Conservation (phyloP, 2,888 invertebrate species). For the Carterocephalus palaemon region DNA sequence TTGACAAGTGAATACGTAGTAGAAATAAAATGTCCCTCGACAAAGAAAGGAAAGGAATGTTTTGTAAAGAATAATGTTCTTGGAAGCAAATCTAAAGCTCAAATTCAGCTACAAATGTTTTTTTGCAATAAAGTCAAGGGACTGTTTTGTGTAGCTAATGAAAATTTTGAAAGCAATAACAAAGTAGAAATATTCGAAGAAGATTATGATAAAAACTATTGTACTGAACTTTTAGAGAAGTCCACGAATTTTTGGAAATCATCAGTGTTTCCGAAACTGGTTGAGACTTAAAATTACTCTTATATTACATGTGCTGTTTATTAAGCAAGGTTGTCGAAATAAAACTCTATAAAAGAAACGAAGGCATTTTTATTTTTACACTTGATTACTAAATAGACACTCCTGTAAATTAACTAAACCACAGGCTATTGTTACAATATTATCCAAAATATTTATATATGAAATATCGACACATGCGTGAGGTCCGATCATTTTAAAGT, state of each 20-base stretch:
- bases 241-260: background rate
- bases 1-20: slow-evolving; percentile 23
- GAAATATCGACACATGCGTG: too few species aligned
- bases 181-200: too few species aligned
- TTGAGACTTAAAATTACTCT: too few species aligned
- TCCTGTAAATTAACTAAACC: too few species aligned
- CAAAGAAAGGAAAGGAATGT: slow-evolving; percentile 11
- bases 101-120: slow-evolving; percentile 24
- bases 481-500: too few species aligned
- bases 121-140: slow-evolving; percentile 14
- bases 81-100: slow-evolving; percentile 7
- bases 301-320: too few species aligned
- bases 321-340: too few species aligned
- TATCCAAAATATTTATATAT: too few species aligned
- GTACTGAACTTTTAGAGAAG: background rate
- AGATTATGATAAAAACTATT: slow-evolving; percentile 5
- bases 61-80: slow-evolving; percentile 21
- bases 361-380: too few species aligned
- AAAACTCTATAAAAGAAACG: too few species aligned
- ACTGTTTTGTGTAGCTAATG: slow-evolving; percentile 25
- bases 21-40: slow-evolving; percentile 24
- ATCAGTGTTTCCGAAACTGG: background rate
- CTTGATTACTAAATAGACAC: too few species aligned
- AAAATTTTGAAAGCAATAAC: slow-evolving; percentile 21
- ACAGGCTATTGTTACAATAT: too few species aligned